These are phyloP conservation scores for Bombus vancouverensis DNA, from an alignment of 1,140 invertebrate species.

Conservation along the genomic window DNA sequence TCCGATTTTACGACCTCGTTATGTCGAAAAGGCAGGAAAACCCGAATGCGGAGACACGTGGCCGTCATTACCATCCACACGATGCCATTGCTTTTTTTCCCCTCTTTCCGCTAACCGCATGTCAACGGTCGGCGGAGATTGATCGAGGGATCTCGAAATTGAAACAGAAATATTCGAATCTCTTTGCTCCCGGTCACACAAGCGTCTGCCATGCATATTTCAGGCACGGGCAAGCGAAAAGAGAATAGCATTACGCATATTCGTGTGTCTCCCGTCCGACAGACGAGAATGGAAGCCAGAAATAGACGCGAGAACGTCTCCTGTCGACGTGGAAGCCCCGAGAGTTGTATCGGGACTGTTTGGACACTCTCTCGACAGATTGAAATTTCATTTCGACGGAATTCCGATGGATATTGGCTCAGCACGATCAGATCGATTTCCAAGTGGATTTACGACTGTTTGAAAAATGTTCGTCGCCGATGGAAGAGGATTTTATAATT, in stretches of 20 bases:
- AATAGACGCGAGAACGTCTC: slow-evolving; percentile 5
- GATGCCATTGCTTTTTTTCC: not conserved
- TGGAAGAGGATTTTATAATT: not conserved
- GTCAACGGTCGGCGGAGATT: slow-evolving; percentile 22
- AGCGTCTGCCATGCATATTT: slow-evolving; percentile 22
- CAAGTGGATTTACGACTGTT: slow-evolving; percentile 13
- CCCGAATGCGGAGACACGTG: not conserved
- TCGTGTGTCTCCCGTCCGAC: not conserved
- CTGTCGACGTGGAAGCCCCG: not conserved
- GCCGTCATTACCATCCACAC: not conserved
- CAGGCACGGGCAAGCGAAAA: not conserved
- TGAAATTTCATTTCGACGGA: slow-evolving; percentile 17
- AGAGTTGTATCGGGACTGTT: slow-evolving; percentile 17
- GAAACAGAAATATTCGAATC: slow-evolving; percentile 50
- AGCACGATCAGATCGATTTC: slow-evolving; percentile 14
- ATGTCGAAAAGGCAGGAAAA: not conserved
- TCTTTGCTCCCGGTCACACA: not conserved
- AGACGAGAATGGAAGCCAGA: not conserved
- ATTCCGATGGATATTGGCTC: slow-evolving; percentile 16
- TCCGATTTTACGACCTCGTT: not conserved
- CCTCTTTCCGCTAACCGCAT: not conserved
- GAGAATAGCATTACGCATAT: slow-evolving; percentile 22
- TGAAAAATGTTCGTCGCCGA: not conserved
- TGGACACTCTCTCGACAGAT: slow-evolving; percentile 14
- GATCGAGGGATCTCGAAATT: slow-evolving; percentile 27